Percentiles rank a stretch among this genome's conserved stretches.
phyloP scores from a whole-genome alignment of 92 coral and sea anemone genomes.

The Umimayanthus kanabou region DNA sequence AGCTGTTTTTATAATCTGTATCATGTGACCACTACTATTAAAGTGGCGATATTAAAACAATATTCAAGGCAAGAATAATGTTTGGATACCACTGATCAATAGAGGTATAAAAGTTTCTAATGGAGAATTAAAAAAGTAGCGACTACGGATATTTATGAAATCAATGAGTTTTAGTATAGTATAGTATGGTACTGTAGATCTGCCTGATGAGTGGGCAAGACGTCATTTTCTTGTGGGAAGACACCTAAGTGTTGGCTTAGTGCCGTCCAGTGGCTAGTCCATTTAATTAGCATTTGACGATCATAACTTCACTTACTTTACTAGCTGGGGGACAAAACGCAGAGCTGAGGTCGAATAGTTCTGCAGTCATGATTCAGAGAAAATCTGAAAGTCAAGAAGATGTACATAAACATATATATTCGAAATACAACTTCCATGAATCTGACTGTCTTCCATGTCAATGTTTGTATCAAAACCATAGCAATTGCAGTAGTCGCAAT shows the following conservation, averaged over 20 bases:
- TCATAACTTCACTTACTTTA: constrained; percentile 9
- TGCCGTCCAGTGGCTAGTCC: background rate
- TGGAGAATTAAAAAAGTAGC: too few relatives aligned
- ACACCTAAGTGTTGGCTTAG: background rate
- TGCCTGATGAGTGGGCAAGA: background rate
- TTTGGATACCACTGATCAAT: background rate
- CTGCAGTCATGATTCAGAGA: constrained; percentile 18
- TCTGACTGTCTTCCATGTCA: background rate
- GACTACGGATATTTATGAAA: background rate
- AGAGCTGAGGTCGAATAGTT: constrained; percentile 18
- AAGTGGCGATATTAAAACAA: background rate
- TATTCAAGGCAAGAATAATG: background rate
- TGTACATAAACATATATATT: background rate
- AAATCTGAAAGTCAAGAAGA: constrained; percentile 11
- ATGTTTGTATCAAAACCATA: background rate
- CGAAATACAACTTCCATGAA: background rate
- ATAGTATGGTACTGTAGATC: background rate
- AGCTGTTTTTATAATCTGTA: background rate
- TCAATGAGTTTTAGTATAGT: background rate
- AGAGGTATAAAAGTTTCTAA: background rate
- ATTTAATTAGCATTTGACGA: background rate
- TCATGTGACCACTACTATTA: background rate
- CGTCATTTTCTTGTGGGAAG: background rate
- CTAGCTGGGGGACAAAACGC: constrained; percentile 15
- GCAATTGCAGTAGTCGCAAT: background rate